A percentile compares a stretch with the other conserved stretches of the same genome.
These are phyloP conservation scores for Acleris sparsana DNA, from an alignment of 2,888 invertebrate genomes.

Conservation along the genomic window DNA sequence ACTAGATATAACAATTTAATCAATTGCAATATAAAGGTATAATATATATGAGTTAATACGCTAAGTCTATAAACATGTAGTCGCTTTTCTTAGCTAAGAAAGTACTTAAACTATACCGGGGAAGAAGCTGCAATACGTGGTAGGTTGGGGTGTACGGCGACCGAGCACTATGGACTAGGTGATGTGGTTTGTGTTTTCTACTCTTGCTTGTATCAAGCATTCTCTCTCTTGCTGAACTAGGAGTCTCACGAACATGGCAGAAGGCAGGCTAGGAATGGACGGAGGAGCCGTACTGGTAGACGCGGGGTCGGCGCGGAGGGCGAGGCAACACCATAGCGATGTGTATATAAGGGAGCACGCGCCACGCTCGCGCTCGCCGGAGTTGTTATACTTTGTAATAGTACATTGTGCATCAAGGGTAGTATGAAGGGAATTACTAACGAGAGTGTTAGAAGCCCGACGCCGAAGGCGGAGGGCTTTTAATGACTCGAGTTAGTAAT, in stretches of 20 bases:
- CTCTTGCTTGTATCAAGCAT: slow-evolving; percentile 45
- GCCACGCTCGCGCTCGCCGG: slow-evolving; percentile 54
- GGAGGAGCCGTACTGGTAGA: background rate
- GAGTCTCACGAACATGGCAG: background rate
- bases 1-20: slow-evolving; percentile 44
- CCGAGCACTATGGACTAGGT: slow-evolving; percentile 39
- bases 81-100: slow-evolving; percentile 42
- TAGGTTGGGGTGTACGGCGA: slow-evolving; percentile 35
- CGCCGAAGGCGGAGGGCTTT: no score
- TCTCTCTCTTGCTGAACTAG: slow-evolving; percentile 28
- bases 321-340: slow-evolving; percentile 25
- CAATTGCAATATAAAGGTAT: slow-evolving; percentile 38
- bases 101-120: slow-evolving; percentile 46
- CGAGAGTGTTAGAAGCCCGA: no score
- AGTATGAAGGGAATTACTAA: no score
- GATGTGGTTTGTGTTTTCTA: slow-evolving; percentile 35
- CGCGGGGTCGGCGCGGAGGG: background rate
- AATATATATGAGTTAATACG: slow-evolving; percentile 20
- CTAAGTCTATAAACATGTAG: slow-evolving; percentile 28
- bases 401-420: no score
- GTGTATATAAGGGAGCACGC: slow-evolving; percentile 42
- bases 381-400: slow-evolving; percentile 74
- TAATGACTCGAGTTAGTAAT: no score
- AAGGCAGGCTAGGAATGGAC: slow-evolving; percentile 3
- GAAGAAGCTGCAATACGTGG: slow-evolving; percentile 31